Evolutionary conservation across 2,797 vertebrate genomes (phyloP).

Genomic region (Poeciliopsis presidionis): DNA sequence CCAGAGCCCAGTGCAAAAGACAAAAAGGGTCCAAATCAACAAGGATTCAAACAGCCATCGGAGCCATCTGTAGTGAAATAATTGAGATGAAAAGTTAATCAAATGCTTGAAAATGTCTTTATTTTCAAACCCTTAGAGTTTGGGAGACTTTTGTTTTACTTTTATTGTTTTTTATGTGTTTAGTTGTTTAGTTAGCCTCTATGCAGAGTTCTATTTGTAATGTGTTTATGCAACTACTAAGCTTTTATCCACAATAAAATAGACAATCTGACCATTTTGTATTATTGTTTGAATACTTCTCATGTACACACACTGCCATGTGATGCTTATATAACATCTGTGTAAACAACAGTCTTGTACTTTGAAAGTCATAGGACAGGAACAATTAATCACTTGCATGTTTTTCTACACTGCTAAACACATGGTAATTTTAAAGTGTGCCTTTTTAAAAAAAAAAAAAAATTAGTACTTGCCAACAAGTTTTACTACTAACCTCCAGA

Average conservation of each 20-base stretch:
- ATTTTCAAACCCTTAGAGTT: background rate
- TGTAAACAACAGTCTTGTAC: slow-evolving; percentile 6
- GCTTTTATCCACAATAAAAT: background rate
- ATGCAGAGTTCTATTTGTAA: background rate
- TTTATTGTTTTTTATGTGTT: background rate
- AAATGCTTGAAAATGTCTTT: background rate
- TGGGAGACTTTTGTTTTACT: background rate
- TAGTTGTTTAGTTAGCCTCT: background rate
- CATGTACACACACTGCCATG: slow-evolving; percentile 3
- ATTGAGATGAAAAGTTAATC: slow-evolving; percentile 31
- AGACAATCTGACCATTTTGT: background rate
- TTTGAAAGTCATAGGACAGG: slow-evolving; percentile 3
- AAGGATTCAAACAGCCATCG: slow-evolving; percentile 24
- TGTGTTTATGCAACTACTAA: background rate
- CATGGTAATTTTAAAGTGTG: background rate
- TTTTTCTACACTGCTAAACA: background rate
- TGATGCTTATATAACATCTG: slow-evolving; percentile 15
- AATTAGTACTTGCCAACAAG: background rate
- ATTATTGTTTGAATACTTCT: fast-evolving
- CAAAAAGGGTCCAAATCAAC: slow-evolving; percentile 39
- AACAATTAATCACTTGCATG: background rate
- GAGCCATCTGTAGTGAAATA: slow-evolving; percentile 73
- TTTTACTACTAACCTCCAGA: background rate
- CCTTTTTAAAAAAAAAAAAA: background rate
- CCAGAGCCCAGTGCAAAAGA: slow-evolving; percentile 32